Conservation (phyloP, 2,797 vertebrate genomes). For the Euphonia xanthogaster region DNA sequence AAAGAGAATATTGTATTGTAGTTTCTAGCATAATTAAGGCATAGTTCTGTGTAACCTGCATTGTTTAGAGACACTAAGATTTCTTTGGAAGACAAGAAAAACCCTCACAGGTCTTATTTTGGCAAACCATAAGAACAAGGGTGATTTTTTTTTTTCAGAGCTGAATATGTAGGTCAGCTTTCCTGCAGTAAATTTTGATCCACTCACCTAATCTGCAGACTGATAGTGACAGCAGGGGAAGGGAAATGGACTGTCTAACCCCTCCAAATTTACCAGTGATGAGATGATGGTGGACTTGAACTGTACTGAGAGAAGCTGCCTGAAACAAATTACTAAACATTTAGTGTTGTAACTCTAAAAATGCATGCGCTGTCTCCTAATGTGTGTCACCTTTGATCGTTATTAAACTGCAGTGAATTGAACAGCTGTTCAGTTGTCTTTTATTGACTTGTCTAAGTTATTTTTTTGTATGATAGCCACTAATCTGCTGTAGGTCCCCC, state of each 20-base stretch:
- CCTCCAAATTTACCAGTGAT: not conserved
- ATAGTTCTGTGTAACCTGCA: not conserved
- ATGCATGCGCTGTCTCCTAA: not conserved
- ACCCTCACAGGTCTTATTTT: not conserved
- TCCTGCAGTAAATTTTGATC: not conserved
- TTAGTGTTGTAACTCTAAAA: not conserved
- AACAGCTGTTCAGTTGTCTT: slow-evolving; percentile 22
- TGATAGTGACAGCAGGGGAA: not conserved
- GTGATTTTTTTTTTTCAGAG: not conserved
- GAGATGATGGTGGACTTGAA: not conserved
- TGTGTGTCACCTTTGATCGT: not conserved
- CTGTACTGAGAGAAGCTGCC: not conserved
- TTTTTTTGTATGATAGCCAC: not conserved
- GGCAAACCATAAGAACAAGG: not conserved
- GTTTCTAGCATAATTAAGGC: not conserved
- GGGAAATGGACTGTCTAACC: not conserved
- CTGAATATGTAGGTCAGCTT: not conserved
- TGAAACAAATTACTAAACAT: not conserved
- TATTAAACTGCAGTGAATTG: slow-evolving; percentile 38
- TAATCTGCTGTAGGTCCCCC: not conserved
- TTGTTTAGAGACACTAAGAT: not conserved
- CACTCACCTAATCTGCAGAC: not conserved
- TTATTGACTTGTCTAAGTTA: not conserved
- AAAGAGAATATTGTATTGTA: not conserved
- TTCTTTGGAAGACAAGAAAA: not conserved